phyloP scores from a whole-genome alignment of 37 sponge, comb jelly and placozoan genomes.

The Aphrocallistes beatrix region DNA sequence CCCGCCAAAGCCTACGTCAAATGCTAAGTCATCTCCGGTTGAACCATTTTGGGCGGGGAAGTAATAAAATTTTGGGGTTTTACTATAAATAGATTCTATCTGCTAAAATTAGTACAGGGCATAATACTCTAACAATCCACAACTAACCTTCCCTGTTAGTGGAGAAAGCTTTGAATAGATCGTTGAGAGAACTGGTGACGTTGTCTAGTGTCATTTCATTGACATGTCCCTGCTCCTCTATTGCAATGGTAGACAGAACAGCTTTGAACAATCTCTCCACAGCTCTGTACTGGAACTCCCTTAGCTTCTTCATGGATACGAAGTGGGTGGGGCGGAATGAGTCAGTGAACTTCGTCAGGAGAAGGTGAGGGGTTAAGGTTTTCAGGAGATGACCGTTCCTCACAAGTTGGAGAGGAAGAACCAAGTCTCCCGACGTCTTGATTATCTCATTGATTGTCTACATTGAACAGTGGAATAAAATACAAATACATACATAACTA shows the following conservation, averaged over 20 bases:
- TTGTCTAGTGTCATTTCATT: background rate
- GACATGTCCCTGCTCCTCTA: background rate
- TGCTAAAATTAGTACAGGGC: too few species aligned
- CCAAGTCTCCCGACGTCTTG: background rate
- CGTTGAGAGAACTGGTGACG: background rate
- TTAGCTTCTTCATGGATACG: background rate
- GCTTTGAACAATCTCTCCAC: background rate
- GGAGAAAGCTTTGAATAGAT: slow-evolving; percentile 1
- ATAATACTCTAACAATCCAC: too few species aligned
- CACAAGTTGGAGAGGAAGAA: background rate
- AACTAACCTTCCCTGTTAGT: background rate
- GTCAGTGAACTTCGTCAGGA: background rate
- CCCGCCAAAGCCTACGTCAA: too few species aligned
- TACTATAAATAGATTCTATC: too few species aligned
- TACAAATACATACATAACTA: too few species aligned
- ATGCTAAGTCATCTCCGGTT: too few species aligned
- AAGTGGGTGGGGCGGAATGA: background rate
- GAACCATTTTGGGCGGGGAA: too few species aligned
- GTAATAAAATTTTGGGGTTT: too few species aligned
- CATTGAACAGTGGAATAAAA: background rate
- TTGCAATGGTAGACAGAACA: background rate
- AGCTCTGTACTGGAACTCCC: slow-evolving; percentile 7
- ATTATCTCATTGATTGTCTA: slow-evolving; percentile 7
- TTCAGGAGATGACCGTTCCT: background rate
- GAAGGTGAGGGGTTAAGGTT: background rate